Conservation (phyloP, 1,140 invertebrate species). For the Calephelis nemesis region DNA sequence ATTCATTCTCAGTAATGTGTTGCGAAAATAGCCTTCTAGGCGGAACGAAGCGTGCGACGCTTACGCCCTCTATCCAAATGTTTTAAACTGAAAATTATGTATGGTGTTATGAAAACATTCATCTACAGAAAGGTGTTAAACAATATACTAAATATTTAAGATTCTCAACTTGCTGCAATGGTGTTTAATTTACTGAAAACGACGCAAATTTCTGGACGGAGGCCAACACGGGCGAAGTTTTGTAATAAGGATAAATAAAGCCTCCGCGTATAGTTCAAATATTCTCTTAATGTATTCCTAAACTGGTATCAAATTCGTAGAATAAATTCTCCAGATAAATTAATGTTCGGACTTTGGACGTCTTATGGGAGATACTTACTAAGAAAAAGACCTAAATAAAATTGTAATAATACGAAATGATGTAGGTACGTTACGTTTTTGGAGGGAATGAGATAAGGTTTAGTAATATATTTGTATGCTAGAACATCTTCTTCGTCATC, state of each 20-base stretch:
- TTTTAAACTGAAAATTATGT: slow-evolving; percentile 55
- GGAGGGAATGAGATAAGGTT: no score
- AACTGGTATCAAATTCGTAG: slow-evolving; percentile 4
- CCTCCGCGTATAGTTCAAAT: not conserved
- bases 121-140: slow-evolving; percentile 42
- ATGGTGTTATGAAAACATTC: slow-evolving; percentile 60
- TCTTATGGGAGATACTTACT: not conserved
- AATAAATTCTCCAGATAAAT: slow-evolving; percentile 2
- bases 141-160: slow-evolving; percentile 38
- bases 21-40: slow-evolving; percentile 76
- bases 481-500: no score
- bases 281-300: slow-evolving; percentile 5
- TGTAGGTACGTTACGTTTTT: no score
- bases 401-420: no score
- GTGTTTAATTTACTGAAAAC: slow-evolving; percentile 26
- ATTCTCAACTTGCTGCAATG: slow-evolving; percentile 29
- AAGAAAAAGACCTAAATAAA: no score
- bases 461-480: no score
- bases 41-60: slow-evolving; percentile 50
- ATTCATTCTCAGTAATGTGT: slow-evolving; percentile 76
- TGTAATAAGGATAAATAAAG: slow-evolving; percentile 20
- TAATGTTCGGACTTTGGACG: not conserved
- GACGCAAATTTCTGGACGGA: slow-evolving; percentile 9
- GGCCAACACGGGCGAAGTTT: slow-evolving; percentile 22
- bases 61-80: slow-evolving; percentile 65